Evolutionary conservation across 2,113 vertebrate species (phyloP).

Genomic region (Ctenomys sociabilis): DNA sequence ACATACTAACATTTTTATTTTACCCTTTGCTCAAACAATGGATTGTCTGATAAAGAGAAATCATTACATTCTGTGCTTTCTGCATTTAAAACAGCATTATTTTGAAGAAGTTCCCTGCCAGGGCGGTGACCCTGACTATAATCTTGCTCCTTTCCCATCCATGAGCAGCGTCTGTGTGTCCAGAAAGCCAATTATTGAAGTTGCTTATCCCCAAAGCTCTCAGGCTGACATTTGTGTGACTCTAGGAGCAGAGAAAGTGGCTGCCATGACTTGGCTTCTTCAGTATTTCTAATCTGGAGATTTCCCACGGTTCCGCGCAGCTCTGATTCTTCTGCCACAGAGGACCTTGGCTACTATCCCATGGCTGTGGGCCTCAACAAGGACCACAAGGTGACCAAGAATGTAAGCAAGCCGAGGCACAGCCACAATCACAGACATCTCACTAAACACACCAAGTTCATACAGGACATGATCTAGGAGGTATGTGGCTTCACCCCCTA

Average conservation of each 20-base stretch:
- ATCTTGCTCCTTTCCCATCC: not conserved
- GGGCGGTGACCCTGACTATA: not conserved
- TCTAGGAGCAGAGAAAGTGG: not conserved
- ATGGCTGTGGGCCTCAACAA: too few relatives aligned
- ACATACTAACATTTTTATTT: conserved; percentile 17
- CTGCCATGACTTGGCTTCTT: not conserved
- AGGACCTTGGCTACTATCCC: too few relatives aligned
- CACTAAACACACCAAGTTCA: too few relatives aligned
- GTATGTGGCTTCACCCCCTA: too few relatives aligned
- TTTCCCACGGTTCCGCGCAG: too few relatives aligned
- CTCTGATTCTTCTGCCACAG: too few relatives aligned
- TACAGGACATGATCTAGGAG: too few relatives aligned
- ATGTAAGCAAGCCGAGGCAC: too few relatives aligned
- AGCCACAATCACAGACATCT: too few relatives aligned
- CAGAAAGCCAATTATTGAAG: not conserved
- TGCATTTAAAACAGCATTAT: not conserved
- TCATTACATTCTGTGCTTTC: not conserved
- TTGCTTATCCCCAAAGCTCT: not conserved
- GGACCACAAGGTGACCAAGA: too few relatives aligned
- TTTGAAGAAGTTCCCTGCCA: conserved; percentile 6
- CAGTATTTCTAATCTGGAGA: too few relatives aligned
- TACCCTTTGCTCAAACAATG: not conserved
- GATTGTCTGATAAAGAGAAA: conserved; percentile 35
- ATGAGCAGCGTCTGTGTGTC: not conserved
- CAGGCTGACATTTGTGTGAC: not conserved